phyloP scores from a whole-genome alignment of 2,888 invertebrate species.

The Caenorhabditis sp. region DNA sequence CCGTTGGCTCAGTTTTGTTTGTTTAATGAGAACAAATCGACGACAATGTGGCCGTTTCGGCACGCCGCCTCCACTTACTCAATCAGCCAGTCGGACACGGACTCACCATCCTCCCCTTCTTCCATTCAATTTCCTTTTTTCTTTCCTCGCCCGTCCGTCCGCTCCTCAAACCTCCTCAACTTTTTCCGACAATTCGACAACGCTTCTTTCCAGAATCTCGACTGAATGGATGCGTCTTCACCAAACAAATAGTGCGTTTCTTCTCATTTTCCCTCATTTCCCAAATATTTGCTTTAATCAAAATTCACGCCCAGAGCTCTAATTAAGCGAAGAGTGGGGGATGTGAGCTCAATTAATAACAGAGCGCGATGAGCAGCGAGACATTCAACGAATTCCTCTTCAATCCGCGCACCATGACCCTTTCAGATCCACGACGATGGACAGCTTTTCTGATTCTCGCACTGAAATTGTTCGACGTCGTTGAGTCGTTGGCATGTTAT shows the following conservation, averaged over 20 bases:
- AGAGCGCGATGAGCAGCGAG: constrained; percentile 20
- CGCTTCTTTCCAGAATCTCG: constrained; percentile 50
- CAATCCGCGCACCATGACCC: constrained; percentile 15
- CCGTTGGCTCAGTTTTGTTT: constrained; percentile 49
- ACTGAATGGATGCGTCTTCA: constrained; percentile 61
- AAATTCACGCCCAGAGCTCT: constrained; percentile 34
- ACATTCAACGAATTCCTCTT: constrained; percentile 9
- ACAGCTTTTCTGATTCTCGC: constrained; percentile 36
- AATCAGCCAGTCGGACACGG: constrained; percentile 42
- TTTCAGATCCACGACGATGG: constrained; percentile 43
- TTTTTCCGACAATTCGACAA: constrained; percentile 51
- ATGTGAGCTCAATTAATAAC: constrained; percentile 55
- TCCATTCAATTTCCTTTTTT: constrained; percentile 60
- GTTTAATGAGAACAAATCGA: constrained; percentile 65
- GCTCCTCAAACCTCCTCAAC: constrained; percentile 31
- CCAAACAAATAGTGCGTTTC: constrained; percentile 56
- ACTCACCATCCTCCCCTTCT: constrained; percentile 36
- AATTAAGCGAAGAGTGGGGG: constrained; percentile 30
- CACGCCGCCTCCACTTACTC: constrained; percentile 52
- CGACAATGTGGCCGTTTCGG: constrained; percentile 29
- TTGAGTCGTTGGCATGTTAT: constrained; percentile 53
- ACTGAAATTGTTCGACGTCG: constrained; percentile 24
- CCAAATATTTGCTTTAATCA: constrained; percentile 50
- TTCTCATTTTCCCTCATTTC: constrained; percentile 4
- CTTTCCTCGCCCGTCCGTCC: constrained; percentile 15